Evolutionary conservation across 2,888 invertebrate genomes (phyloP).

Genomic region (Tinea trinotella): DNA sequence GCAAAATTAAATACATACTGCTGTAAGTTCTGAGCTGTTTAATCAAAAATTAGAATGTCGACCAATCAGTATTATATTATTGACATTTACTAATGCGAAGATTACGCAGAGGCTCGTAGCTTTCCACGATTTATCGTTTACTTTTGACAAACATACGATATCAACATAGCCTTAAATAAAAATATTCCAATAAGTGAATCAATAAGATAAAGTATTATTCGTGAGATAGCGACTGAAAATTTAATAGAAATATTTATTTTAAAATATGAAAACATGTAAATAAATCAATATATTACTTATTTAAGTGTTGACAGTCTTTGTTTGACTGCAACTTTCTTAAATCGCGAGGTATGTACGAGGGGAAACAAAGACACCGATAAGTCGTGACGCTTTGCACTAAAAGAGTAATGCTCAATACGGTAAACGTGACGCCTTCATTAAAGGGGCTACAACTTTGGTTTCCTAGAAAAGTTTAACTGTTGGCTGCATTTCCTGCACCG

Average conservation of each 20-base stretch:
- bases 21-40: no score
- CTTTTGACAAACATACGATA: slow-evolving; percentile 10
- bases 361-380: slow-evolving; percentile 15
- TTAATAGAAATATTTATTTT: no score
- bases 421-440: slow-evolving; percentile 44
- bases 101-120: slow-evolving; percentile 18
- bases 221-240: not conserved
- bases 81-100: not conserved
- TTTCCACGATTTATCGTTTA: slow-evolving; percentile 23
- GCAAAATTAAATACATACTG: no score
- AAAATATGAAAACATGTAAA: not conserved
- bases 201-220: slow-evolving; percentile 8
- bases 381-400: slow-evolving; percentile 26
- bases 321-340: not conserved
- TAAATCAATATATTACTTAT: no score
- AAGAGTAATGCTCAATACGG: slow-evolving; percentile 25
- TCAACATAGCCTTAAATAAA: slow-evolving; percentile 14
- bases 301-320: not conserved
- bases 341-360: not conserved
- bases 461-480: slow-evolving; percentile 33
- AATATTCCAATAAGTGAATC: slow-evolving; percentile 10
- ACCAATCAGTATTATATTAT: slow-evolving; percentile 2
- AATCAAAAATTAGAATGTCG: not conserved
- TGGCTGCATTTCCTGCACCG: slow-evolving; percentile 37
- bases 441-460: slow-evolving; percentile 32